Evolutionary conservation across 2,888 invertebrate genomes (phyloP).

Genomic region (Drosophila leonis): DNA sequence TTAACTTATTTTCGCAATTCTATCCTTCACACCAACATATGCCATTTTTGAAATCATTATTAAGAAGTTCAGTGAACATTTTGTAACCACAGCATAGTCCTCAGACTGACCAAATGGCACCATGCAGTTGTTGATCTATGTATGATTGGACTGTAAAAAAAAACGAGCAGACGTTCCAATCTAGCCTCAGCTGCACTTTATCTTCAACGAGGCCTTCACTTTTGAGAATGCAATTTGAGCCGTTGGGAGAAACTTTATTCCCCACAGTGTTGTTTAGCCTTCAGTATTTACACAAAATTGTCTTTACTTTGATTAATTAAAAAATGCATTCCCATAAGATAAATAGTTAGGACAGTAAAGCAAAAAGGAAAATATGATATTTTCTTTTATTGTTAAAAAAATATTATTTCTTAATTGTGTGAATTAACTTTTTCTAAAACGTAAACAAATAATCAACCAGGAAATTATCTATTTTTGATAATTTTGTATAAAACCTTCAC

Average conservation of each 20-base stretch:
- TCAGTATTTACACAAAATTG: slow-evolving; percentile 5
- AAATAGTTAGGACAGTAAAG: background rate
- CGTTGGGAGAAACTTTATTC: slow-evolving; percentile 42
- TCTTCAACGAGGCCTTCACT: slow-evolving; percentile 61
- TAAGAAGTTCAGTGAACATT: background rate
- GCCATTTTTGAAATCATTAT: background rate
- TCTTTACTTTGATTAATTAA: slow-evolving; percentile 52
- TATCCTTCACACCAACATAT: background rate
- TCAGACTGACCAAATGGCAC: slow-evolving; percentile 51
- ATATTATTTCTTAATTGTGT: background rate
- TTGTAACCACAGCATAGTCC: slow-evolving; percentile 33
- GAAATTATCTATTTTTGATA: no score
- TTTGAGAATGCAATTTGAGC: slow-evolving; percentile 37
- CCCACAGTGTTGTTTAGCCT: slow-evolving; percentile 49
- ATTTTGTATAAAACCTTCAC: no score
- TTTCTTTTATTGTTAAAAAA: background rate
- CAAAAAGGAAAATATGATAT: background rate
- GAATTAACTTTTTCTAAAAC: background rate
- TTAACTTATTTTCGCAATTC: background rate
- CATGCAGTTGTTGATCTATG: slow-evolving; percentile 10
- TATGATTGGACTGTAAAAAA: slow-evolving; percentile 11
- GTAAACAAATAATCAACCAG: background rate
- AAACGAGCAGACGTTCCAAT: slow-evolving; percentile 47
- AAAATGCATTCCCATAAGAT: slow-evolving; percentile 33
- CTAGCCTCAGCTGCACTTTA: slow-evolving; percentile 44